Base-by-base conservation (phyloP, 1,140 invertebrate species). In the Plutomurus gul region DNA sequence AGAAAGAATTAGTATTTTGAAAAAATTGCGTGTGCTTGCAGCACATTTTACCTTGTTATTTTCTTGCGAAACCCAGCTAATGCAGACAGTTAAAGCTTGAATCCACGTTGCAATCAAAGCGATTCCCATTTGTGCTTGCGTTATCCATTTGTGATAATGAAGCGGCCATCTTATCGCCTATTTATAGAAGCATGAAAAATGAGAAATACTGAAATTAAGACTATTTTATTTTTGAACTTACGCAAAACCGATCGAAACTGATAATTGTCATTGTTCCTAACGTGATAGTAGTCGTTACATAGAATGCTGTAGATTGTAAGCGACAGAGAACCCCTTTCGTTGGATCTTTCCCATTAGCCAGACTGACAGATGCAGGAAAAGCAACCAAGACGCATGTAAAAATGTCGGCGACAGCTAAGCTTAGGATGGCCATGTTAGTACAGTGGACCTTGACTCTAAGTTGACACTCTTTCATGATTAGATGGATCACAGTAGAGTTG, bases 71-170 rank as follows among this genome's bases (percentile, higher is more conserved):
- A 40, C 39, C 36, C 36, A 36, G 22, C 40, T 20, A 72, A 27
- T 72, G 36, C 70, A 27, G 36, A 20, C 70, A 72, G 40, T 72
- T 37, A 72, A 72, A 6, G n/a, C 36, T 40, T 40, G 39, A 16
- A 72, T 43, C 70, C 70, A 72, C 40, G 40, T 18, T 40, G 39
- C 33, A 37, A 72, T 37, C 25, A 72, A 72, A 16, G 70, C n/a
- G 11, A 18, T 72, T 11, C 36, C 22, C 20, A 72, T 18, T 72
- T 37, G 70, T 20, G 7, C 33, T 18, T 20, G 36, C 11, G 70
- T 72, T 13, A 72, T 37, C 70, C 70, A 72, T 40, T 72, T 39
- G 22, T 72, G 70, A 40, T 72, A 72, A 72, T 72, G 70, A 13
- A 72, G 39, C 20, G 70, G 70, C 70, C 70, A 72, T 16, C 20